Evolutionary conservation across 2,888 invertebrate species (phyloP).

Genomic region (Balanococcus diminutus): DNA sequence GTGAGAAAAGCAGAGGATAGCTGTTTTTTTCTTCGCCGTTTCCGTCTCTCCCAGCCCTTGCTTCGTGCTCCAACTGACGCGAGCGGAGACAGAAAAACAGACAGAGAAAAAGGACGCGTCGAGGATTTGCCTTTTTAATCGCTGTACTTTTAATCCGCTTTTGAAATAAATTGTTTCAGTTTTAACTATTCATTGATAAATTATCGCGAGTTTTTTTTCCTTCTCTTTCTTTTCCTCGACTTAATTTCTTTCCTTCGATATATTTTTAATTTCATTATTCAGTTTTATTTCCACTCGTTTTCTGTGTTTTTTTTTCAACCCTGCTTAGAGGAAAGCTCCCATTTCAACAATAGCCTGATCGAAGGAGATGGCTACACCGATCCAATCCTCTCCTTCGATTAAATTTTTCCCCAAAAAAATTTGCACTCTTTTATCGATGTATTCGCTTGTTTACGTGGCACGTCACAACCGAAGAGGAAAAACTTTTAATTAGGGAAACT

Average conservation of each 20-base stretch:
- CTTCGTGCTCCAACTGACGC: not conserved
- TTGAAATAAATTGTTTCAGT: slow-evolving; percentile 49
- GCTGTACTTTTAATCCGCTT: slow-evolving; percentile 50
- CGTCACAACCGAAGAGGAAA: slow-evolving; percentile 3
- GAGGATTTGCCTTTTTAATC: slow-evolving; percentile 53
- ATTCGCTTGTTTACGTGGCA: no score
- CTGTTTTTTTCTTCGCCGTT: slow-evolving; percentile 19
- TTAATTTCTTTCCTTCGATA: no score
- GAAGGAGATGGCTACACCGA: no score
- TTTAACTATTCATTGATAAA: slow-evolving; percentile 52
- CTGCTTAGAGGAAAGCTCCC: no score
- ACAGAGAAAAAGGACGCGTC: not conserved
- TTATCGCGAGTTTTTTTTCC: slow-evolving; percentile 36
- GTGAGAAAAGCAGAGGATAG: slow-evolving; percentile 47
- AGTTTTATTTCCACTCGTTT: no score
- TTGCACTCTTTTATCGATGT: no score
- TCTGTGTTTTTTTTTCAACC: no score
- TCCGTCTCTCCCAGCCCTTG: not conserved
- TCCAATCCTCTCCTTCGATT: no score
- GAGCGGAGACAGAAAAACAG: not conserved
- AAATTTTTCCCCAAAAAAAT: no score
- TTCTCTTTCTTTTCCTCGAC: not conserved
- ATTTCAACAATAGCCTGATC: no score
- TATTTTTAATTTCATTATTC: no score
- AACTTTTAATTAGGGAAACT: slow-evolving; percentile 49